A percentile compares a stretch with the other conserved stretches of the same genome.
Evolutionary conservation across 1,140 invertebrate genomes (phyloP).

Genomic region (Drosophila bifasciata): DNA sequence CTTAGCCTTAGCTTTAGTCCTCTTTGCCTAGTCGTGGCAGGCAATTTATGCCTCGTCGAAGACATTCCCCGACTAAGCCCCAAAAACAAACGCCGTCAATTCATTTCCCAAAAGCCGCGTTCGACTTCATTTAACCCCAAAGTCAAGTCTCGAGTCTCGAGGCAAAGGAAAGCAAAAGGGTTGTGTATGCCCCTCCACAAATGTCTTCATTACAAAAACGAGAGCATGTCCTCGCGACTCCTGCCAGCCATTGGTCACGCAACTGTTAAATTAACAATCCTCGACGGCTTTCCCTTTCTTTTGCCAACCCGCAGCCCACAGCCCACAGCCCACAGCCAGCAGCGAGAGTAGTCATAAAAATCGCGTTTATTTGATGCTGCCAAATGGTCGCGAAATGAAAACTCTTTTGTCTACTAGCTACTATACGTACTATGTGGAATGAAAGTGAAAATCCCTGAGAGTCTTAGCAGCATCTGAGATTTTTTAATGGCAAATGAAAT

Average conservation of each 20-base stretch:
- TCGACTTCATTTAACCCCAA: constrained; percentile 77
- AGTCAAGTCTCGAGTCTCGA: too few species aligned
- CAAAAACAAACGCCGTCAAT: constrained; percentile 68
- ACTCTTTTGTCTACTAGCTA: constrained; percentile 30
- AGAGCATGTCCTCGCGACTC: constrained; percentile 31
- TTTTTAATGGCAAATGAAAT: constrained; percentile 38
- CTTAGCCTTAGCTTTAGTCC: constrained; percentile 45
- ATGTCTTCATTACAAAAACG: constrained; percentile 72
- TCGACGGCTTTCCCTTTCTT: constrained; percentile 10
- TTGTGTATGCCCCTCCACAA: constrained; percentile 9
- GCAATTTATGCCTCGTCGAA: constrained; percentile 75
- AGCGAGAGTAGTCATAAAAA: constrained; percentile 60
- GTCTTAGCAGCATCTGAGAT: constrained; percentile 54
- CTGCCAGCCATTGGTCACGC: constrained; percentile 69
- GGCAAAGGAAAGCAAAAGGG: constrained; percentile 31
- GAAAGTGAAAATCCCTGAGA: constrained; percentile 48
- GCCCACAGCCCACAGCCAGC: too few species aligned
- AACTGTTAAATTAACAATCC: constrained; percentile 76
- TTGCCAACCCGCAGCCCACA: not conserved
- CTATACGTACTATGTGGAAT: constrained; percentile 1
- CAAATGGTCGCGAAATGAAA: constrained; percentile 66
- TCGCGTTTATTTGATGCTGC: constrained; percentile 79
- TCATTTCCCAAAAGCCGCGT: constrained; percentile 69
- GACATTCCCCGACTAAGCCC: constrained; percentile 61
- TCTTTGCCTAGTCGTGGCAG: constrained; percentile 17